Conservation (phyloP, 2,113 vertebrate species). For the Paradoxurus hermaphroditus region DNA sequence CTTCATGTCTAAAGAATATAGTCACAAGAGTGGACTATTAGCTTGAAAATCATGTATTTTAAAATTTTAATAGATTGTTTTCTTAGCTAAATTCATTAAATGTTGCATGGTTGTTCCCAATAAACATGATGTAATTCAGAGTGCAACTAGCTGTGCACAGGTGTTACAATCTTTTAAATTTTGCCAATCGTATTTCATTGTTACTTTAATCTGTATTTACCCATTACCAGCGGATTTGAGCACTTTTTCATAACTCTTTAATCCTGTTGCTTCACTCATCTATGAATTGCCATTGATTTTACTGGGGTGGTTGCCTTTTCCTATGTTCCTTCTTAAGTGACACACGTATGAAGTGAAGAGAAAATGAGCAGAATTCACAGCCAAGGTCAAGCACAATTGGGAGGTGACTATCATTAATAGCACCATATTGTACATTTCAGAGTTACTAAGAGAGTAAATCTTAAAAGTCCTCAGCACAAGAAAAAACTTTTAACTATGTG, state of each 20-base stretch:
- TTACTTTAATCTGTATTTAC: neutral
- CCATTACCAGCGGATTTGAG: neutral
- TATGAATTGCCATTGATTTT: neutral
- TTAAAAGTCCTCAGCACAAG: neutral
- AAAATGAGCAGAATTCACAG: neutral
- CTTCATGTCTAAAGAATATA: neutral
- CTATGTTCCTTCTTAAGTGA: neutral
- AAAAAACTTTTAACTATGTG: neutral
- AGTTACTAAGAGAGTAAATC: neutral
- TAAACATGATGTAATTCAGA: neutral
- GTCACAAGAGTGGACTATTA: neutral
- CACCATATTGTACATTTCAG: neutral
- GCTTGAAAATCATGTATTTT: neutral
- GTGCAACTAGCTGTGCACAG: neutral
- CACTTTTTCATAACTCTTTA: neutral
- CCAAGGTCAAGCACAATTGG: neutral
- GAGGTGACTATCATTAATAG: neutral
- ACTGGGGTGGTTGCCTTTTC: neutral
- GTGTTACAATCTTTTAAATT: neutral
- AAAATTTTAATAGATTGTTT: neutral
- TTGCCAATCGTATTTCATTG: neutral
- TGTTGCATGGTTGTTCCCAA: neutral
- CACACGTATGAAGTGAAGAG: neutral
- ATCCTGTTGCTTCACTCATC: neutral
- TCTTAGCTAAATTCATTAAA: neutral